Conservation (phyloP, 2,888 invertebrate genomes). For the Drosophila suboccidentalis region DNA sequence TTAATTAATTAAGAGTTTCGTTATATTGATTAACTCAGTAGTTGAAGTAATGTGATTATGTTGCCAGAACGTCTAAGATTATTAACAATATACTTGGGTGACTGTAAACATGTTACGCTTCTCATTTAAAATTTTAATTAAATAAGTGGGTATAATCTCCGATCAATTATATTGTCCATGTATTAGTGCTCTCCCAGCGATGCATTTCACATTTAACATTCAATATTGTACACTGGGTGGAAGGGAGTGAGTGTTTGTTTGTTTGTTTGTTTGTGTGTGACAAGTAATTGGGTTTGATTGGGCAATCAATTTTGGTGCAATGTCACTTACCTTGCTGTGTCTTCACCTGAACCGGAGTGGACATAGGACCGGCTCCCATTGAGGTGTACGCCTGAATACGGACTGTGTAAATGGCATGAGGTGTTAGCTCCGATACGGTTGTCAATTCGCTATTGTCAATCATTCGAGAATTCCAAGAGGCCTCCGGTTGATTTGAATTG, state of each 20-base stretch:
- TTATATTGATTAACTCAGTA: background rate
- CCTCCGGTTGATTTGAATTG: conserved; percentile 93
- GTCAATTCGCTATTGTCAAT: conserved; percentile 97
- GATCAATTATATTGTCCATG: conserved; percentile 60
- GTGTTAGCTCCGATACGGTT: conserved; percentile 95
- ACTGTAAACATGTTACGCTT: conserved; percentile 9
- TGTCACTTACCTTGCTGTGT: conserved; percentile 95
- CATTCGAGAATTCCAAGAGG: conserved; percentile 96
- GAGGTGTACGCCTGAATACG: conserved; percentile 97
- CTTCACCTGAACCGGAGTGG: conserved; percentile 98
- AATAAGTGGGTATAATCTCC: conserved; percentile 71
- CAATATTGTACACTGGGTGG: conserved; percentile 12
- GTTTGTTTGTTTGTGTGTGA: conserved; percentile 30
- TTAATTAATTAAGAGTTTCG: conserved; percentile 3
- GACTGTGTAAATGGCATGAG: conserved; percentile 97
- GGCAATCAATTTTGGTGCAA: conserved; percentile 29
- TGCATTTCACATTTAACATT: conserved; percentile 40
- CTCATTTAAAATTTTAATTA: conserved; percentile 65
- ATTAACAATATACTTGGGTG: conserved; percentile 8
- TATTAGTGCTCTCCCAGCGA: conserved; percentile 15
- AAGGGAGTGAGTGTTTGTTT: conserved; percentile 20
- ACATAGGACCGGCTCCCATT: conserved; percentile 97
- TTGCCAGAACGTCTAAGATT: conserved; percentile 15
- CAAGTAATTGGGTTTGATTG: conserved; percentile 50
- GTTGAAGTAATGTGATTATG: background rate